A percentile compares a stretch with the other conserved stretches of the same genome.
Evolutionary conservation across 2,797 vertebrate genomes (phyloP).

Genomic region (Acridotheres tristis): DNA sequence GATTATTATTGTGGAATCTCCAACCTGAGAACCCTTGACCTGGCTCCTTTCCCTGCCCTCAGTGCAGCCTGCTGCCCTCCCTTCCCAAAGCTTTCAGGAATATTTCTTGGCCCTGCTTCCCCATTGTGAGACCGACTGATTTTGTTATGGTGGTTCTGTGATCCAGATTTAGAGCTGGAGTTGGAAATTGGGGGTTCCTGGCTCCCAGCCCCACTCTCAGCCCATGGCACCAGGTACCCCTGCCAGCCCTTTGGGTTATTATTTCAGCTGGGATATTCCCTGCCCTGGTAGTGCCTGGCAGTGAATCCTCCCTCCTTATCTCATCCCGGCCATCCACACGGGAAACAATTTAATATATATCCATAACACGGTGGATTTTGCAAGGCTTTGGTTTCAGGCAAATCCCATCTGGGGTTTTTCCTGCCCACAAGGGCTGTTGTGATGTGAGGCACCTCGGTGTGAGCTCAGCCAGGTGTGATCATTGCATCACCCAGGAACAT

Average conservation of each 20-base stretch:
- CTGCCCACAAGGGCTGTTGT: slow-evolving; percentile 26
- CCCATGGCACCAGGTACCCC: rapidly evolving
- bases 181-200: background rate
- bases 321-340: background rate
- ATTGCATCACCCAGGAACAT: background rate
- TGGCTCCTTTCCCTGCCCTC: background rate
- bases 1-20: background rate
- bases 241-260: background rate
- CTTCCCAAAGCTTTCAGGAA: background rate
- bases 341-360: background rate
- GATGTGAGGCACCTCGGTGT: background rate
- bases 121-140: rapidly evolving
- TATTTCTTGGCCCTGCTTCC: background rate
- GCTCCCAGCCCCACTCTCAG: background rate
- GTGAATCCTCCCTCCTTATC: background rate
- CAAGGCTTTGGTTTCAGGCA: slow-evolving; percentile 3
- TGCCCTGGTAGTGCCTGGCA: background rate
- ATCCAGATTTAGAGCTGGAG: background rate
- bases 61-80: background rate
- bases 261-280: background rate
- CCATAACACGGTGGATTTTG: background rate
- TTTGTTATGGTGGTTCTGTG: rapidly evolving
- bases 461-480: slow-evolving; percentile 14
- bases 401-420: background rate
- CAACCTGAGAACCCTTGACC: background rate